A percentile compares a stretch with the other conserved stretches of the same genome.
Conservation (phyloP, 2,888 invertebrate genomes). For the Parochlus steinenii region DNA sequence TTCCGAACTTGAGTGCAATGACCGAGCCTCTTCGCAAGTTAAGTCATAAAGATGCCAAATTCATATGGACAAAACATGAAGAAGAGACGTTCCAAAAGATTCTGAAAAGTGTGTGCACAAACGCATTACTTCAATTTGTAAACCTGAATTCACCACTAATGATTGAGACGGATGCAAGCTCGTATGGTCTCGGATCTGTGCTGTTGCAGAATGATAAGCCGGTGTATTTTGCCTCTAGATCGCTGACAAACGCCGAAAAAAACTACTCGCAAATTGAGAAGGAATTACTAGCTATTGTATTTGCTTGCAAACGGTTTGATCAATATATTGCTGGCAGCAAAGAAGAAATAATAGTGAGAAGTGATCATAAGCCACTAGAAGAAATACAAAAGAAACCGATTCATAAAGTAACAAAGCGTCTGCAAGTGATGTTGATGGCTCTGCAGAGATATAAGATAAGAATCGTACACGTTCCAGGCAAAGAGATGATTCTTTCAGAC, state of each 20-base stretch:
- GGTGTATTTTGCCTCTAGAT: constrained; percentile 17
- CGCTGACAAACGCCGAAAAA: constrained; percentile 15
- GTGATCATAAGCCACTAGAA: constrained; percentile 18
- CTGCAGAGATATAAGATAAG: constrained; percentile 15
- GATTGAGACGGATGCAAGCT: neutral
- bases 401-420: constrained; percentile 13
- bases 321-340: constrained; percentile 16
- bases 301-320: constrained; percentile 15
- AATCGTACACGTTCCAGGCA: constrained; percentile 16
- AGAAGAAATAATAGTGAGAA: constrained; percentile 15
- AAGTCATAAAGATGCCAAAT: constrained; percentile 15
- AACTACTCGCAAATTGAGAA: constrained; percentile 17
- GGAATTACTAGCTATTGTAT: too few species aligned
- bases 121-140: too few species aligned
- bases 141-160: too few species aligned
- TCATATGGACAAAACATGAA: constrained; percentile 15
- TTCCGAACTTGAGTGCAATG: constrained; percentile 17
- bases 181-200: constrained; percentile 15
- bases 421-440: constrained; percentile 16
- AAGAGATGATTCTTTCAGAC: constrained; percentile 16
- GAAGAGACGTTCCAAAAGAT: constrained; percentile 15
- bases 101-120: constrained; percentile 16
- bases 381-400: constrained; percentile 16
- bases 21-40: constrained; percentile 15
- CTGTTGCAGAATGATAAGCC: constrained; percentile 16